Evolutionary conservation across 1,140 invertebrate genomes (phyloP), one percentile per base, ranked within the genome.

Genomic region (Anoplolepis gracilipes): DNA sequence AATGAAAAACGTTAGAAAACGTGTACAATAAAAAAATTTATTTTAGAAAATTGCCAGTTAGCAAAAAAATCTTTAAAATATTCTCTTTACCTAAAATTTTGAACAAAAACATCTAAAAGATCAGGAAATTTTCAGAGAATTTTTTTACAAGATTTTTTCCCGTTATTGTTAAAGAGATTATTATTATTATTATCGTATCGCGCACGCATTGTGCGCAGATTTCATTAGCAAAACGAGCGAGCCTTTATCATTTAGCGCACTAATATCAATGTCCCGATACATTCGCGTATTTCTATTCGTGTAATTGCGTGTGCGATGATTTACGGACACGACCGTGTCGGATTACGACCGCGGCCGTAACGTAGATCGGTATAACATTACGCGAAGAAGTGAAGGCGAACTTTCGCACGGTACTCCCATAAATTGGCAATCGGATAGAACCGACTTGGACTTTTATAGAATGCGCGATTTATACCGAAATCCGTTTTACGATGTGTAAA

Each of bases 291-390:
- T 79, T 69, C 62, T 79, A 69, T 79, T 64, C 77, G 22, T 49
- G 77, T 62, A 57, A 79, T 67, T 55, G 46, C 77, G 33, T 39
- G 8, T 22, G 42, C 39, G 62, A 79, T 79, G 64, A 79, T 79
- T 79, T 79, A 79, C 49, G 22, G 53, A 49, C 42, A 33, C 42
- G 59, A 28, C 30, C 30, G 46, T 67, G 49, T 79, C 42, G 76
- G 46, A 53, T 79, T 79, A 79, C 76, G 75, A n/a, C 19, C 25
- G 39, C 59, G 39, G 25, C 16, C 75, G 39, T 49, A 33, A 77
- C 16, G 39, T 19, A 30, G 76, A 67, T 79, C 61, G 61, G 42
- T 53, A 62, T 79, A 79, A 67, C 62, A 39, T 79, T 79, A 55
- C 42, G 25, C 62, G 76, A 67, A 36, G 76, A 78, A 65, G 13